Percentiles rank a stretch among this genome's conserved stretches.
These are phyloP conservation scores for Bolborhynchus lineola DNA, from an alignment of 2,113 vertebrate genomes.

Conservation along the genomic window DNA sequence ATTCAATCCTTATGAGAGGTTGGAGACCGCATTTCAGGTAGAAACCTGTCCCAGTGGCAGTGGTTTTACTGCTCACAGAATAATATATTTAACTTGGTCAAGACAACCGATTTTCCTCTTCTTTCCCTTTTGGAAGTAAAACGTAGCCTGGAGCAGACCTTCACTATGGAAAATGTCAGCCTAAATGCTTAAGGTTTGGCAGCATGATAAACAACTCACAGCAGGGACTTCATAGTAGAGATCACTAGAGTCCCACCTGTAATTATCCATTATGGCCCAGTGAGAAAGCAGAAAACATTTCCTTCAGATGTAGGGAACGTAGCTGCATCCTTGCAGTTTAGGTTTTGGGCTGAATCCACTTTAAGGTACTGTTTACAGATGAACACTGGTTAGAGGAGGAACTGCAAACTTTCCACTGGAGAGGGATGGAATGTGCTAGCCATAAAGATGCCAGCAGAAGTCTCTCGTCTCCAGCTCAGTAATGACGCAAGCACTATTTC, in stretches of 20 bases:
- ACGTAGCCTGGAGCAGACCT: neutral
- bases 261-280: neutral
- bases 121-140: neutral
- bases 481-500: slow-evolving; percentile 20
- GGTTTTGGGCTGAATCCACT: neutral
- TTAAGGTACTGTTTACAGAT: neutral
- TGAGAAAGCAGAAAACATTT: neutral
- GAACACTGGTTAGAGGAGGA: neutral
- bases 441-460: neutral
- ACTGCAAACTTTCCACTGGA: neutral
- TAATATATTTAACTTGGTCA: neutral
- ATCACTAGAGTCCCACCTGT: neutral
- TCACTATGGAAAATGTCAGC: neutral
- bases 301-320: neutral
- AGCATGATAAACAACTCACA: neutral
- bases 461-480: neutral
- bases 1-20: neutral
- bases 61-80: neutral
- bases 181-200: neutral
- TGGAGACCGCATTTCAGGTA: neutral
- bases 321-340: neutral
- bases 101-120: neutral
- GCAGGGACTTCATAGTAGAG: neutral
- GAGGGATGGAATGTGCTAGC: neutral
- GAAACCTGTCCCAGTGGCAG: neutral